Evolutionary conservation across 2,797 vertebrate species (phyloP).

Genomic region (Falco peregrinus): DNA sequence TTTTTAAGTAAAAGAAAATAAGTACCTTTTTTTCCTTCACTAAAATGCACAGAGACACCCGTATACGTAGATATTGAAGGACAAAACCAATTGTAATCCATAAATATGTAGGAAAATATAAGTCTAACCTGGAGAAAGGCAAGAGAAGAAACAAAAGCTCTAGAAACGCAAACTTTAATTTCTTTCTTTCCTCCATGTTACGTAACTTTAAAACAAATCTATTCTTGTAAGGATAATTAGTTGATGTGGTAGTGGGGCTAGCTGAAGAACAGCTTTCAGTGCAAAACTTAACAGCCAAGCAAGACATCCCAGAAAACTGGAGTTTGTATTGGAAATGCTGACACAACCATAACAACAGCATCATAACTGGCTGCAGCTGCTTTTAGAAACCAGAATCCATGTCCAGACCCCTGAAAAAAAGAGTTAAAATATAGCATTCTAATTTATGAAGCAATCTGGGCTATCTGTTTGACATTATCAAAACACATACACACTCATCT

Average conservation of each 20-base stretch:
- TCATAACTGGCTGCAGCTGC: slow-evolving; percentile 56
- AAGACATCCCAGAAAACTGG: slow-evolving; percentile 49
- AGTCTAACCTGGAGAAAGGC: not conserved
- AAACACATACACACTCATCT: not conserved
- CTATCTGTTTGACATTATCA: slow-evolving; percentile 14
- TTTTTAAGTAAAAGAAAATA: not conserved
- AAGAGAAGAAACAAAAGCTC: not conserved
- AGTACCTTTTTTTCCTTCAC: not conserved
- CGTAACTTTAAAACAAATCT: slow-evolving; percentile 30
- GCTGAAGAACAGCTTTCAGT: slow-evolving; percentile 38
- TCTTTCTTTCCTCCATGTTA: not conserved
- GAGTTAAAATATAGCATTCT: not conserved
- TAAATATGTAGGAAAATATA: not conserved
- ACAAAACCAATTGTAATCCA: not conserved
- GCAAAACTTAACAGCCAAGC: slow-evolving; percentile 50
- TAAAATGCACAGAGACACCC: not conserved
- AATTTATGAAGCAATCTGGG: not conserved
- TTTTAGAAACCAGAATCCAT: slow-evolving; percentile 38
- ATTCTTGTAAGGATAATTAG: slow-evolving; percentile 1
- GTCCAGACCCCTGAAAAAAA: slow-evolving; percentile 26
- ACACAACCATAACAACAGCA: slow-evolving; percentile 53
- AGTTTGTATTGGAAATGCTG: slow-evolving; percentile 67
- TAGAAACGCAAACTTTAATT: not conserved
- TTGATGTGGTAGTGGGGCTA: not conserved
- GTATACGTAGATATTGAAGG: not conserved